Evolutionary conservation across 2,888 invertebrate species (phyloP).

Genomic region (Diogma glabrata): DNA sequence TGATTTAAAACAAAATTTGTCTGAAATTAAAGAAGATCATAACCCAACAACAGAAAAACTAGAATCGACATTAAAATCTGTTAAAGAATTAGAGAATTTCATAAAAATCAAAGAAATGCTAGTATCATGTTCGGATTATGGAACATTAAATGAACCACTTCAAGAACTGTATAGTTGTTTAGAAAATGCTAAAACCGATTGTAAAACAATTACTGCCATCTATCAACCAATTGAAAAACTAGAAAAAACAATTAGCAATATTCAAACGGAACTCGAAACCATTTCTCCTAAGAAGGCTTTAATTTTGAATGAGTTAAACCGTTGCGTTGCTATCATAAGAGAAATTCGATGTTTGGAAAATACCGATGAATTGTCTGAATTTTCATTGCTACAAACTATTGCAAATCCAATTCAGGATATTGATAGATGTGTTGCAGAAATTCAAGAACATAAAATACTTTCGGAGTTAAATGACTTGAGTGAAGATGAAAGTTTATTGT

Average conservation of each 20-base stretch:
- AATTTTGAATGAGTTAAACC: background rate
- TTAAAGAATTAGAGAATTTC: slow-evolving; percentile 1
- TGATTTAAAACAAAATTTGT: background rate
- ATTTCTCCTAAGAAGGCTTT: background rate
- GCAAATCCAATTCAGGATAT: slow-evolving; percentile 24
- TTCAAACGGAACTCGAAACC: too few species aligned
- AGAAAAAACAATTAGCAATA: background rate
- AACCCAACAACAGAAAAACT: background rate
- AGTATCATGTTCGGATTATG: background rate
- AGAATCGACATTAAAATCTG: background rate
- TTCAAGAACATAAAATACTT: slow-evolving; percentile 13
- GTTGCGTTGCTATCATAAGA: slow-evolving; percentile 1
- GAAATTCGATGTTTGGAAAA: background rate
- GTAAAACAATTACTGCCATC: too few species aligned
- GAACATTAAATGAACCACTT: background rate
- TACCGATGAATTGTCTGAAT: slow-evolving; percentile 18
- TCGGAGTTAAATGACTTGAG: slow-evolving; percentile 22
- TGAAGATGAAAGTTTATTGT: slow-evolving; percentile 17
- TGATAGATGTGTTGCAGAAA: slow-evolving; percentile 24
- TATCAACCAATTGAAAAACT: slow-evolving; percentile 3
- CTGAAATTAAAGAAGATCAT: background rate
- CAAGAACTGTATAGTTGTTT: background rate
- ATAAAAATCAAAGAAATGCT: background rate
- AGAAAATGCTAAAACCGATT: background rate
- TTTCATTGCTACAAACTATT: slow-evolving; percentile 15